Percentiles rank a stretch among this genome's conserved stretches.
phyloP scores from a whole-genome alignment of 2,113 vertebrate genomes.

The Naja naja region DNA sequence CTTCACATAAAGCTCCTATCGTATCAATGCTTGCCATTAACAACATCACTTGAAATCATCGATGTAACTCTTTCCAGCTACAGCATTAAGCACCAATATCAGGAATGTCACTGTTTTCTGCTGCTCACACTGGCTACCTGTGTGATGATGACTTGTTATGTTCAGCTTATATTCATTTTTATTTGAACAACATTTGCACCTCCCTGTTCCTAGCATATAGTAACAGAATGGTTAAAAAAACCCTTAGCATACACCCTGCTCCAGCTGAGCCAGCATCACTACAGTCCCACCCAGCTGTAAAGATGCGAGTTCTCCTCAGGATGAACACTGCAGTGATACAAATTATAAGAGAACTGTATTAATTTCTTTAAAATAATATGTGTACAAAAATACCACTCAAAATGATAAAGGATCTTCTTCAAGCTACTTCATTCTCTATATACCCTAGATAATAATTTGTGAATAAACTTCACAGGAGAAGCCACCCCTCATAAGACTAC shows the following conservation, averaged over 20 bases:
- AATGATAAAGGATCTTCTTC: background rate
- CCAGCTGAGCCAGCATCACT: background rate
- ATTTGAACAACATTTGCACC: background rate
- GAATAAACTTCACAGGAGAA: background rate
- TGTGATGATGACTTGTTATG: background rate
- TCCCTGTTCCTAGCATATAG: background rate
- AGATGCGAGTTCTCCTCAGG: background rate
- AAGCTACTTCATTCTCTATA: background rate
- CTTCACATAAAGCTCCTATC: background rate
- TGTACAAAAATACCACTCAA: background rate
- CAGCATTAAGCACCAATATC: background rate
- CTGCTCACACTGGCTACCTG: background rate
- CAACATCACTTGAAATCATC: background rate
- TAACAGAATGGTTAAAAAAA: background rate
- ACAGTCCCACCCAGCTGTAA: too few relatives aligned
- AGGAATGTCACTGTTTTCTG: background rate
- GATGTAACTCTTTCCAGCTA: background rate
- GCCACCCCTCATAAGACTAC: too few relatives aligned
- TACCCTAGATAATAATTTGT: background rate
- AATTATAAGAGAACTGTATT: background rate
- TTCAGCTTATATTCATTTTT: background rate
- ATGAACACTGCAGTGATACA: background rate
- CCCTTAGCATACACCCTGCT: background rate
- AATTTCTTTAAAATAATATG: background rate
- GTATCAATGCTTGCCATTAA: background rate